Evolutionary conservation across 2,113 vertebrate genomes (phyloP).

Genomic region (Collichthys lucidus): DNA sequence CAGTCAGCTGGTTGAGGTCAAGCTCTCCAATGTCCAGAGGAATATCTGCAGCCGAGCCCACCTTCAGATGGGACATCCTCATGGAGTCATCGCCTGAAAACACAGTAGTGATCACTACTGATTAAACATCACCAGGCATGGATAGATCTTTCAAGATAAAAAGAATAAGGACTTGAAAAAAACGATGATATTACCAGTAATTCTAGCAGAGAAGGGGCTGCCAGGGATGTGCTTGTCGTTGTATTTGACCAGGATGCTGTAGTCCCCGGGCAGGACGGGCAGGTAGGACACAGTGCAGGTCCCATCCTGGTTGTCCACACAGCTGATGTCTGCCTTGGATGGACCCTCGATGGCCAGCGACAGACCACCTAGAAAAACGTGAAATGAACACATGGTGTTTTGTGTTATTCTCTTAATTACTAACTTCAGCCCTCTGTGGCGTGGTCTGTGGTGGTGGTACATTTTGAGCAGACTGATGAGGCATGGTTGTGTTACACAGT

Average conservation of each 20-base stretch:
- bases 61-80: conserved; percentile 93
- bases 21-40: conserved; percentile 92
- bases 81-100: conserved; percentile 90
- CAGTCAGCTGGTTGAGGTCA: conserved; percentile 89
- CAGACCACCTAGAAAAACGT: conserved; percentile 84
- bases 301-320: conserved; percentile 93
- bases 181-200: conserved; percentile 85
- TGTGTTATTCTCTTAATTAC: background rate
- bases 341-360: conserved; percentile 94
- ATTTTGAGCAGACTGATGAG: no score
- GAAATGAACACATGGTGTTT: background rate
- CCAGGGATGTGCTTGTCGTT: conserved; percentile 94
- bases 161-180: background rate
- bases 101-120: background rate
- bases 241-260: conserved; percentile 94
- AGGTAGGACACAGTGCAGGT: conserved; percentile 95
- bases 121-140: no score
- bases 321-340: conserved; percentile 94
- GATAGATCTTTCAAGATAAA: no score
- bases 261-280: conserved; percentile 91
- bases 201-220: conserved; percentile 91
- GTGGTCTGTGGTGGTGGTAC: no score
- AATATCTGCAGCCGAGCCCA: conserved; percentile 92
- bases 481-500: background rate
- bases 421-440: background rate